Evolutionary conservation across 1,140 invertebrate genomes (phyloP), one percentile per base, ranked within the genome.

Genomic region (Teleogryllus occipitalis): DNA sequence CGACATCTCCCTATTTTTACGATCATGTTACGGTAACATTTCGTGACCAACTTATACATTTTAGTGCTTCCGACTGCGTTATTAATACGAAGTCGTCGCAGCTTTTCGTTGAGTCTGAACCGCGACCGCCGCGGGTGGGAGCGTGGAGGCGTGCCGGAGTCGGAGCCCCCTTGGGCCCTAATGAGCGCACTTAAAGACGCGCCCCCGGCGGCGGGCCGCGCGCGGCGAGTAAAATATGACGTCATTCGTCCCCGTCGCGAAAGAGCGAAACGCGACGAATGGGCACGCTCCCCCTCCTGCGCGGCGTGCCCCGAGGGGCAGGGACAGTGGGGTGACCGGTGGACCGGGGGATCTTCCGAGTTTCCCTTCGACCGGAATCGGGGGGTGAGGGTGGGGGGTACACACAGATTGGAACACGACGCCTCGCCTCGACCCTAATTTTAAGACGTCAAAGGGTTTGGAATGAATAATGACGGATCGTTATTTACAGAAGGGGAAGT

Each of bases 401-500:
- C 10, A 18, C 54, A 18, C 54, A 65, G 54, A 65, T 65, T 65
- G 54, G 54, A 65, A 65, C 54, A 65, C 10, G 10, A 14, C 54
- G 10, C 18, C 18, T 7, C 54, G 54, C 18, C 10, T 18, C 54
- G 18, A 10, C 54, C 54, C 18, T 65, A 65, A 65, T 65, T 65
- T 65, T 65, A 65, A 65, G 54, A 65, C 18, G 54, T 65, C 54
- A 65, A 65, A 65, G 54, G 54, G 54, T 65, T 65, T 2, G 54
- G 18, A 65, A 65, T 65, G 54, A 65, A 65, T 65, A 65, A 65
- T 65, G 54, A 65, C 54, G 54, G 54, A 65, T 65, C 54, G 54
- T 65, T 65, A 65, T 65, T 65, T 65, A 65, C 54, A 65, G 18
- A 65, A 65, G 54, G 54, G 54, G 54, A 65, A 65, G 54, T 65